These are phyloP conservation scores for Molorchus minor DNA, from an alignment of 2,888 invertebrate species.

Conservation along the genomic window DNA sequence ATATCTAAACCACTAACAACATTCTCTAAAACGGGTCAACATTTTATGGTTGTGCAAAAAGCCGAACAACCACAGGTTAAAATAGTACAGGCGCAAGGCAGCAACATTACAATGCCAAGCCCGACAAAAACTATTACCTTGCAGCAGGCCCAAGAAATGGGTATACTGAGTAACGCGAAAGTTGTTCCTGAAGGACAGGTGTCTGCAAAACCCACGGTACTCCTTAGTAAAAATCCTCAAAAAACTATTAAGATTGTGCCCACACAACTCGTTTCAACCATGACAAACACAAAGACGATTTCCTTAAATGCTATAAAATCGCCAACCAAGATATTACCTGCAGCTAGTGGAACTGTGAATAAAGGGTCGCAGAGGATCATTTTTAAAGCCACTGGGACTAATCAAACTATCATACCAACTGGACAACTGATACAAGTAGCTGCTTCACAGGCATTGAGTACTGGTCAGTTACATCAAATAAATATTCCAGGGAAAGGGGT, in stretches of 20 bases:
- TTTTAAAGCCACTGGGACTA: slow-evolving; percentile 60
- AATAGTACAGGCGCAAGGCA: slow-evolving; percentile 45
- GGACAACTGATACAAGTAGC: slow-evolving; percentile 58
- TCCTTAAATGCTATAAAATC: slow-evolving; percentile 66
- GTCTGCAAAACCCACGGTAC: slow-evolving; percentile 61
- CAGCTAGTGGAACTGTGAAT: slow-evolving; percentile 66
- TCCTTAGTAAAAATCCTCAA: slow-evolving; percentile 55
- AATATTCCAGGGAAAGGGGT: slow-evolving; percentile 78
- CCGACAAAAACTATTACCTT: slow-evolving; percentile 71
- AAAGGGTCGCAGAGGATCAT: slow-evolving; percentile 66
- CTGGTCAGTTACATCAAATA: slow-evolving; percentile 72
- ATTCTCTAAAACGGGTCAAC: slow-evolving; percentile 48
- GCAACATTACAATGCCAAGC: slow-evolving; percentile 52
- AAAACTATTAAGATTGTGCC: slow-evolving; percentile 58
- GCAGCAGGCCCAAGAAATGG: slow-evolving; percentile 72
- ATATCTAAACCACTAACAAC: slow-evolving; percentile 46
- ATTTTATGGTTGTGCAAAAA: slow-evolving; percentile 56
- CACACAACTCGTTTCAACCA: slow-evolving; percentile 52
- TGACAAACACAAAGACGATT: slow-evolving; percentile 58
- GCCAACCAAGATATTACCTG: slow-evolving; percentile 76
- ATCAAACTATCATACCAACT: slow-evolving; percentile 61
- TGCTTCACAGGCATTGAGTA: slow-evolving; percentile 60
- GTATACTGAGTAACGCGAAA: slow-evolving; percentile 65
- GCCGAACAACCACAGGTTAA: slow-evolving; percentile 47
- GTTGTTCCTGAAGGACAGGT: slow-evolving; percentile 59